These are phyloP conservation scores for Girardinus metallicus DNA, from an alignment of 2,797 vertebrate genomes.

Conservation along the genomic window DNA sequence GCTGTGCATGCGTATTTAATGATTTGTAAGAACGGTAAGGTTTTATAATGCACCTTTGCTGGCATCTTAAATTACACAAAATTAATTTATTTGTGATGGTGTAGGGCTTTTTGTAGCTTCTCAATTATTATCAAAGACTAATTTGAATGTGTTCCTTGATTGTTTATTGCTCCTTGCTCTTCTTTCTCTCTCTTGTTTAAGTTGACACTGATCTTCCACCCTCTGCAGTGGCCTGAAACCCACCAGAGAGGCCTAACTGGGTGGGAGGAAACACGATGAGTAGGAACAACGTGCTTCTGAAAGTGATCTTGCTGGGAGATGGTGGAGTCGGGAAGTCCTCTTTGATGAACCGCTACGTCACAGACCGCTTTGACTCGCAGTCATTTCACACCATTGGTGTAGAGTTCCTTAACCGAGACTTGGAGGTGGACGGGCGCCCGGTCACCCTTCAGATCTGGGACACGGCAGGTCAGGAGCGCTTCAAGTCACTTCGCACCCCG, in stretches of 20 bases:
- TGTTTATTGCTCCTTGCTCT: background rate
- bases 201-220: constrained; percentile 57
- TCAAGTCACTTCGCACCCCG: constrained; percentile 95
- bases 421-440: constrained; percentile 93
- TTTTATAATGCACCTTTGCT: background rate
- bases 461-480: constrained; percentile 97
- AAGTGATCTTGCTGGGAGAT: constrained; percentile 97
- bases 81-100: background rate
- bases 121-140: background rate
- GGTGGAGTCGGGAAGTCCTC: constrained; percentile 98
- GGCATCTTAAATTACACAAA: background rate
- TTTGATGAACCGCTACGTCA: constrained; percentile 98
- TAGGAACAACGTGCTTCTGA: constrained; percentile 93
- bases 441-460: constrained; percentile 99
- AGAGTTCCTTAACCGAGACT: constrained; percentile 97
- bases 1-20: background rate
- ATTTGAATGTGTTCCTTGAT: background rate
- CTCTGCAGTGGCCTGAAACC: constrained; percentile 48
- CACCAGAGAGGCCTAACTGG: constrained; percentile 52
- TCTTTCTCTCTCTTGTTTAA: constrained; percentile 55
- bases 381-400: constrained; percentile 98
- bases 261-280: constrained; percentile 84
- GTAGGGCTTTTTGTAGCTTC: background rate
- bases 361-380: constrained; percentile 96
- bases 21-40: background rate